phyloP scores from a whole-genome alignment of 30 jellyfish, hydroid and myxozoan species.

The Sanderia malayensis region DNA sequence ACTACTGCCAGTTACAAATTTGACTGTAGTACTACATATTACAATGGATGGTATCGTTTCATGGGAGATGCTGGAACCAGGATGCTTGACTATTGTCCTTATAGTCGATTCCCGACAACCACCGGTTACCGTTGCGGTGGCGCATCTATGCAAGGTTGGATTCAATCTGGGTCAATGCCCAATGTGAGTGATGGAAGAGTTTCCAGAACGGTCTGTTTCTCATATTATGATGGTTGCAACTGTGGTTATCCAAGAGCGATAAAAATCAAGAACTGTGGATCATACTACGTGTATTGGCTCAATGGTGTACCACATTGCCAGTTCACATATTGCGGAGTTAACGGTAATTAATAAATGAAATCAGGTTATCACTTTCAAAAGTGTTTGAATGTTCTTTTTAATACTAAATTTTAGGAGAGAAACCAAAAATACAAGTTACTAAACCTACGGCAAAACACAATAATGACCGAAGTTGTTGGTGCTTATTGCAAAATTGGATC shows the following conservation, averaged over 20 bases:
- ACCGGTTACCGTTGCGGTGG: slow-evolving; percentile 40
- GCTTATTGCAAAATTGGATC: too few species aligned
- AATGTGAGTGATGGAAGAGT: slow-evolving; percentile 27
- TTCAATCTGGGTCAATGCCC: slow-evolving; percentile 30
- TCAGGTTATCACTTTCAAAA: too few species aligned
- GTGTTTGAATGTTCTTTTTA: too few species aligned
- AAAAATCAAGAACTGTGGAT: slow-evolving; percentile 35
- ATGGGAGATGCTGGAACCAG: too few species aligned
- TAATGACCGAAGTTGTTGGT: too few species aligned
- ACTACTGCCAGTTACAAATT: too few species aligned
- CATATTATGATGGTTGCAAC: slow-evolving; percentile 13
- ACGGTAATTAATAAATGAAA: too few species aligned
- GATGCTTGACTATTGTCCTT: slow-evolving; percentile 27
- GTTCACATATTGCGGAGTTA: slow-evolving; percentile 33
- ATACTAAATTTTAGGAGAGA: too few species aligned
- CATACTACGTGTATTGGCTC: slow-evolving; percentile 29
- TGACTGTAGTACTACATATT: too few species aligned
- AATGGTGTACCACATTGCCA: background rate
- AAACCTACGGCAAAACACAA: too few species aligned
- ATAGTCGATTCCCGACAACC: background rate
- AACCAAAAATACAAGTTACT: too few species aligned
- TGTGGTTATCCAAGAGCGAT: background rate
- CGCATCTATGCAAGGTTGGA: slow-evolving; percentile 30
- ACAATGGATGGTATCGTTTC: too few species aligned
- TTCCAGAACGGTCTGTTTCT: slow-evolving; percentile 18